Evolutionary conservation across 2,797 vertebrate species (phyloP).

Genomic region (Taenioides sp.): DNA sequence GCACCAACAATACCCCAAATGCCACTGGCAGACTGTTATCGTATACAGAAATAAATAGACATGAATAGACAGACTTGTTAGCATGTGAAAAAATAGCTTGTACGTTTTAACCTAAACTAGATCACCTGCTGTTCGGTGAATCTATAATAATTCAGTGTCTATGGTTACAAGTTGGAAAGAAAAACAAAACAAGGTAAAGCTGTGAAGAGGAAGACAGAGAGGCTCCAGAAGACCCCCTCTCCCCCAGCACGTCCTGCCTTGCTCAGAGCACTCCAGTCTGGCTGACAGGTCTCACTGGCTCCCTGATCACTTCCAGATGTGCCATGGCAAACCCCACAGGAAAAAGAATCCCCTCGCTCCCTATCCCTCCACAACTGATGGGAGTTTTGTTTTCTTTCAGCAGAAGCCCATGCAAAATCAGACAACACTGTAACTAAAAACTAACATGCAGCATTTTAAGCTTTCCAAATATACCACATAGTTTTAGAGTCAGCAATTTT

Average conservation of each 20-base stretch:
- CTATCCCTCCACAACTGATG: slow-evolving; percentile 33
- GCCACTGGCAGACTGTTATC: slow-evolving; percentile 26
- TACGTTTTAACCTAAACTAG: slow-evolving; percentile 35
- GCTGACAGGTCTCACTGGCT: slow-evolving; percentile 72
- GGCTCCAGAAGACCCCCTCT: slow-evolving; percentile 50
- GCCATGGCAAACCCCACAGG: slow-evolving; percentile 63
- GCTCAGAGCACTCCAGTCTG: slow-evolving; percentile 54
- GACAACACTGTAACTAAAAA: slow-evolving; percentile 54
- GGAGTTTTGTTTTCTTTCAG: slow-evolving; percentile 63
- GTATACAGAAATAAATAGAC: slow-evolving; percentile 52
- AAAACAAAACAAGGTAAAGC: slow-evolving; percentile 24
- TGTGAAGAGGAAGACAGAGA: slow-evolving; percentile 32
- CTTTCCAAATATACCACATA: background rate
- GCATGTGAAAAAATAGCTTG: slow-evolving; percentile 34
- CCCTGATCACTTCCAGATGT: slow-evolving; percentile 79
- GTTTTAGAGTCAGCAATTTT: background rate
- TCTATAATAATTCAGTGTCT: slow-evolving; percentile 25
- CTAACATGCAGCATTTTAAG: slow-evolving; percentile 29
- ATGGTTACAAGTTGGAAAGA: slow-evolving; percentile 18
- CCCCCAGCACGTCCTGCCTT: slow-evolving; percentile 48
- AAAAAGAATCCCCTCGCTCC: slow-evolving; percentile 44
- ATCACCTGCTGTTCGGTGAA: slow-evolving; percentile 36
- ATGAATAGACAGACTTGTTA: slow-evolving; percentile 27
- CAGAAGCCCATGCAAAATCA: slow-evolving; percentile 37
- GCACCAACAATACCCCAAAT: slow-evolving; percentile 38